phyloP scores from a whole-genome alignment of 2,113 vertebrate species.

The Lepidothrix coronata region DNA sequence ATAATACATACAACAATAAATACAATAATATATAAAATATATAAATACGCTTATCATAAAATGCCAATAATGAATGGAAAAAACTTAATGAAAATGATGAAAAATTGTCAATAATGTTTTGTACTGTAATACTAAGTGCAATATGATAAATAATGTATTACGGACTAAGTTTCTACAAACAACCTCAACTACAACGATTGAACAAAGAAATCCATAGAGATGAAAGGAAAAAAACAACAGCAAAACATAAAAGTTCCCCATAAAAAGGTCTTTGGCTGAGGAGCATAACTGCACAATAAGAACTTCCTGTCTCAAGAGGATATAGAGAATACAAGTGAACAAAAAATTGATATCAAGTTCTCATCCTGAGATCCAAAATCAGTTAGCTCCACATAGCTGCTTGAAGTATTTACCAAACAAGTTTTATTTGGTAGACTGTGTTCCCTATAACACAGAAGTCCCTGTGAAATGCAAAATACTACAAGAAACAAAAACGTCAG shows the following conservation, averaged over 20 bases:
- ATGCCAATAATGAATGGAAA: not conserved
- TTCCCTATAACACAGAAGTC: not conserved
- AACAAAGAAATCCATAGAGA: not conserved
- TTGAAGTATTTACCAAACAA: not conserved
- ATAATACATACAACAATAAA: not conserved
- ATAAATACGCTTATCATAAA: not conserved
- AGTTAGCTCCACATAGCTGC: not conserved
- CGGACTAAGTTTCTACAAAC: not conserved
- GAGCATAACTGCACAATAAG: not conserved
- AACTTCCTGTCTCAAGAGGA: not conserved
- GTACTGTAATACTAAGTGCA: not conserved
- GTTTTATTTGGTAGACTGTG: not conserved
- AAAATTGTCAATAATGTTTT: not conserved
- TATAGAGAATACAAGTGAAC: not conserved
- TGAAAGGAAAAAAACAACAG: not conserved
- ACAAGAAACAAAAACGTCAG: not conserved
- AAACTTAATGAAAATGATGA: not conserved
- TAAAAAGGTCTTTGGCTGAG: not conserved
- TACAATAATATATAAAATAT: not conserved
- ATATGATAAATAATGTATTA: not conserved
- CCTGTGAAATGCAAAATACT: not conserved
- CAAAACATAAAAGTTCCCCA: not conserved
- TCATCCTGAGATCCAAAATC: not conserved
- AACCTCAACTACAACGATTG: not conserved
- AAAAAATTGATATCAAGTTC: not conserved